Base-by-base conservation (phyloP, 2,888 invertebrate species). In the Dorcus hopei region DNA sequence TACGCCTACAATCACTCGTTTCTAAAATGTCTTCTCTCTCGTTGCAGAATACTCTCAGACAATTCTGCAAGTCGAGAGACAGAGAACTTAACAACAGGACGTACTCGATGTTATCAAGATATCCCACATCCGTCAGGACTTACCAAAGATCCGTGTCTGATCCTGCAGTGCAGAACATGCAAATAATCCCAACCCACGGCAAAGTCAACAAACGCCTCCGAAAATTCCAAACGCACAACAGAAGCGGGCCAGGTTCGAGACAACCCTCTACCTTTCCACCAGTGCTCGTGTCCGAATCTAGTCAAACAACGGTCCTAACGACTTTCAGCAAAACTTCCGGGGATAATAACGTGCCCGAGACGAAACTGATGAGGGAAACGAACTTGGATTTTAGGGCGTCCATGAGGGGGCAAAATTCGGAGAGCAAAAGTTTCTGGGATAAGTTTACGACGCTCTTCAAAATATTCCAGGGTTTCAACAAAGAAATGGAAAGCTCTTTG, bases 21-120 rank as follows among this genome's bases (percentile, higher is more conserved):
- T 33, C 26, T 33, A 33, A 33, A 33, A 1, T 5, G 1, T 33
- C 1, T 5, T 65, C 39, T 55, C 52, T 64, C 64, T 64, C 65
- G 58, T 76, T 75, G 56, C 74, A 80, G 81, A 71, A 73, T 49
- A 81, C 81, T 69, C 71, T 81, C 57, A 75, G 79, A 3, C 78
- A 79, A 58, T 71, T 76, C 38, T 80, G 79, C 65, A 71, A 70
- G 26, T 33, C 26, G 1, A 33, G 26, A 6, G 26, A 33, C 26
- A 33, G 26, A 50, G 61, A 62, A 49, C 42, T 50, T 26, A 64
- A 59, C 23, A 54, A 48, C 26, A 65, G 65, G 11, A 64, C 52
- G 50, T 66, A 66, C 39, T 65, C 66, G 7, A 62, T 61, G 23
- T 59, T 66, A 9, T 68, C 65, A 56, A 68, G 68, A 51, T 67